phyloP scores from a whole-genome alignment of 2,888 invertebrate species.

The Drosophila setosimentum region DNA sequence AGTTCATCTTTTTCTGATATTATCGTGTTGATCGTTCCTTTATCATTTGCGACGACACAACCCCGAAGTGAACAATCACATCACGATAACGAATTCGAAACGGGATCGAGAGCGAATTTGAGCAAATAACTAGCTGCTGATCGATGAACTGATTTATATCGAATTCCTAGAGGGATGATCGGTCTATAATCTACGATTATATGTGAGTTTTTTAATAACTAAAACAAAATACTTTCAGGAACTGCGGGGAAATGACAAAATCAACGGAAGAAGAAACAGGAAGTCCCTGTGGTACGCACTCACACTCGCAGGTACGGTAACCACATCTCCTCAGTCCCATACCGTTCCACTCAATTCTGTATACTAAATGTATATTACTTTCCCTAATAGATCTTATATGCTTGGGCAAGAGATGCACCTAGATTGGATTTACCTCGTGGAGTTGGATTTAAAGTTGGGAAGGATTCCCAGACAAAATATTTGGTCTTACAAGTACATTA shows the following conservation, averaged over 20 bases:
- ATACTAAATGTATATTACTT: neutral
- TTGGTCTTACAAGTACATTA: conserved; percentile 98
- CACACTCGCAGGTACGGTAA: conserved; percentile 86
- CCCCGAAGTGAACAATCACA: no score
- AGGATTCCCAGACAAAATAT: conserved; percentile 92
- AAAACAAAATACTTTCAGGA: conserved; percentile 86
- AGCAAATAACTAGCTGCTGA: neutral
- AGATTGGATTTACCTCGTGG: conserved; percentile 91
- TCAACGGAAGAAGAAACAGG: conserved; percentile 87
- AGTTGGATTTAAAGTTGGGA: conserved; percentile 97
- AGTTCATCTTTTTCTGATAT: neutral
- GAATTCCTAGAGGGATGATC: neutral
- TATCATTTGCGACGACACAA: neutral
- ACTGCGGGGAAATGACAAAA: conserved; percentile 96
- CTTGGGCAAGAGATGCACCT: conserved; percentile 97
- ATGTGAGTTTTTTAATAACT: neutral
- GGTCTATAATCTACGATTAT: neutral
- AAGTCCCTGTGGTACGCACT: conserved; percentile 91
- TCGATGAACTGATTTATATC: neutral
- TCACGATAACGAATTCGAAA: neutral
- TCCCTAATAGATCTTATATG: conserved; percentile 91
- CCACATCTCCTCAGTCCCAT: neutral
- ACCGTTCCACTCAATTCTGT: neutral
- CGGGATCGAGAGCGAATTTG: neutral
- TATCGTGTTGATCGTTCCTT: neutral